phyloP scores from a whole-genome alignment of 2,888 invertebrate species.

The Rhamnusium bicolor region DNA sequence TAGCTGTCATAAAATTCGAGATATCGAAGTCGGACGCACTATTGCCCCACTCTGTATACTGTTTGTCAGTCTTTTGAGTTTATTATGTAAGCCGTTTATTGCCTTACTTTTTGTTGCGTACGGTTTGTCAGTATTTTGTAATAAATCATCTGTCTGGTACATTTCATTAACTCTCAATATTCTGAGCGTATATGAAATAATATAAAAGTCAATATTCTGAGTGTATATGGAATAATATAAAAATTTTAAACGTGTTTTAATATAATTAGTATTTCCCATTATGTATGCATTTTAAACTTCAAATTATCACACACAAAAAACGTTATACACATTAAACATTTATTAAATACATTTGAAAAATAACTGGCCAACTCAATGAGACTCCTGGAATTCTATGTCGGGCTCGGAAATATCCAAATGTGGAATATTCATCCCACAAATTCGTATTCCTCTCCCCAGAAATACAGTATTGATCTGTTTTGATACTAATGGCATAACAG shows the following conservation, averaged over 20 bases:
- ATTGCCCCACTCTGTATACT: too few relatives aligned
- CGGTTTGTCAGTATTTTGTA: too few relatives aligned
- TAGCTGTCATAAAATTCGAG: too few relatives aligned
- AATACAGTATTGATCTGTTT: constrained; percentile 18
- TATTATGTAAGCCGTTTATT: too few relatives aligned
- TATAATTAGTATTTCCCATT: neutral
- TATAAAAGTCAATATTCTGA: too few relatives aligned
- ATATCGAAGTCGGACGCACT: too few relatives aligned
- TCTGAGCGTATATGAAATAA: too few relatives aligned
- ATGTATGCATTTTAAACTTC: neutral
- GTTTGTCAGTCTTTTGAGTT: too few relatives aligned
- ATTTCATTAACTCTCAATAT: too few relatives aligned
- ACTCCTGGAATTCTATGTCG: neutral
- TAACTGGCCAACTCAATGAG: neutral
- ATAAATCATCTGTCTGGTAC: too few relatives aligned
- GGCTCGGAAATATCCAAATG: neutral
- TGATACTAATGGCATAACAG: constrained; percentile 15
- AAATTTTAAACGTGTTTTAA: neutral
- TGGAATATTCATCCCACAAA: neutral
- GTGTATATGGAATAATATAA: too few relatives aligned
- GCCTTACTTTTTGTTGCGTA: too few relatives aligned
- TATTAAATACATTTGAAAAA: neutral
- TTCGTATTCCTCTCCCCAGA: constrained; percentile 6
- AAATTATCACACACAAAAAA: neutral
- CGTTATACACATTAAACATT: neutral